Evolutionary conservation across 2,113 vertebrate genomes (phyloP).

Genomic region (Psittacus erithacus): DNA sequence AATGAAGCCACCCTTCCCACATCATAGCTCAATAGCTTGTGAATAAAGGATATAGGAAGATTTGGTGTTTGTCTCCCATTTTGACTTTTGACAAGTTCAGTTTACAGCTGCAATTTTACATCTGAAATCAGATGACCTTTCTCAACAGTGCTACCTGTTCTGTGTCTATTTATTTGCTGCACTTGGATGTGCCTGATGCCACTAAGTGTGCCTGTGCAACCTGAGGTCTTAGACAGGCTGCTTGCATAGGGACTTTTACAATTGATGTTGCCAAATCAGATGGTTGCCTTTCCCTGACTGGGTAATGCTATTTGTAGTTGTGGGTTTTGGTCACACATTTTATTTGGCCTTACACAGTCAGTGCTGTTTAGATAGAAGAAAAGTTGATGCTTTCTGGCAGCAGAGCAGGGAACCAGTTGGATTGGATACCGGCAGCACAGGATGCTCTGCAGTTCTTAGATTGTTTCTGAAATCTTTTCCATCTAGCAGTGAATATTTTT

Average conservation of each 20-base stretch:
- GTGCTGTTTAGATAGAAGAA: not conserved
- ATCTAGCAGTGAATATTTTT: not conserved
- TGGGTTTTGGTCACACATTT: not conserved
- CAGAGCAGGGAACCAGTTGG: accelerated
- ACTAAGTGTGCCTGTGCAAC: not conserved
- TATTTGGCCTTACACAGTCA: not conserved
- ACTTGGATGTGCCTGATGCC: not conserved
- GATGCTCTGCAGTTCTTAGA: not conserved
- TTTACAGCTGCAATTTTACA: not conserved
- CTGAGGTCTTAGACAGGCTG: not conserved
- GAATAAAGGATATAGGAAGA: not conserved
- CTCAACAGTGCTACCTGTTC: not conserved
- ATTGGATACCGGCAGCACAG: not conserved
- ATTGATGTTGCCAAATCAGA: not conserved
- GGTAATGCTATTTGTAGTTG: not conserved
- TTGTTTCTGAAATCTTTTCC: not conserved
- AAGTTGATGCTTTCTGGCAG: not conserved
- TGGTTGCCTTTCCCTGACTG: not conserved
- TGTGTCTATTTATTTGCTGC: not conserved
- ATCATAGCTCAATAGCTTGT: not conserved
- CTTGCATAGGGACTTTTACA: accelerated
- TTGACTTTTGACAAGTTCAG: not conserved
- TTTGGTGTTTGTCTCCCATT: not conserved
- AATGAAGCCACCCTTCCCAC: not conserved
- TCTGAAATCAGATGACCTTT: not conserved